Evolutionary conservation across 1,140 invertebrate species (phyloP), one percentile per base, ranked within the genome.

Genomic region (Cyrtorhinus lividipennis): DNA sequence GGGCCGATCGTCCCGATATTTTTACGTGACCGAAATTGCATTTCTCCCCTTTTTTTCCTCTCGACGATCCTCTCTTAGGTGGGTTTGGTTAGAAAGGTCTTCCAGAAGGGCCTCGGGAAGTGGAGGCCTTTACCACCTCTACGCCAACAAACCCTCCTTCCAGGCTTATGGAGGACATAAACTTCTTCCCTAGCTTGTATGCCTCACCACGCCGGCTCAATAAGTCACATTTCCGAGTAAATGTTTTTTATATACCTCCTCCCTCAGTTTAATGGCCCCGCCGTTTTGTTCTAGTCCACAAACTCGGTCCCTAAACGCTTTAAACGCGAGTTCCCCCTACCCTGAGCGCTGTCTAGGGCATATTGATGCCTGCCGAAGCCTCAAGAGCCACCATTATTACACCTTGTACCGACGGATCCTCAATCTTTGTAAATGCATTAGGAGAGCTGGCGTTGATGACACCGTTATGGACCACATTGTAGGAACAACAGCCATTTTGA

Each of bases 11-110:
- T 48, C 45, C 23, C 18, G 26, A 62, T 62, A 56, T 56, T 62
- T 56, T 62, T 62, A 62, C 61, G 61, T 62, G 61, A 62, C 61
- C 61, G 20, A 62, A 62, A 62, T 56, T 62, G 46, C 61, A 62
- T 62, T 56, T 48, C 20, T 10, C 27, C 20, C n/a, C n/a, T 44
- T 44, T 44, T 44, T 44, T 53, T 53, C 30, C 30, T 38, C n/a
- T n/a, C 30, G 5, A 38, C 30, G 30, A 5, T 38, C 15, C 15
- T 38, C 5, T 38, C 5, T 38, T 38, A n/a, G n/a, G n/a, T n/a
- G n/a, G n/a, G n/a, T n/a, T n/a, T n/a, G n/a, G n/a, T n/a, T n/a
- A 38, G 5, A 38, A 8, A 38, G 30, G 15, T 38, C 5, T 5
- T 24, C 15, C 24, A 18, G 58, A 27, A 27, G 38, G 25, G 24